phyloP scores from a whole-genome alignment of 2,113 vertebrate species.

The Tetrax tetrax region DNA sequence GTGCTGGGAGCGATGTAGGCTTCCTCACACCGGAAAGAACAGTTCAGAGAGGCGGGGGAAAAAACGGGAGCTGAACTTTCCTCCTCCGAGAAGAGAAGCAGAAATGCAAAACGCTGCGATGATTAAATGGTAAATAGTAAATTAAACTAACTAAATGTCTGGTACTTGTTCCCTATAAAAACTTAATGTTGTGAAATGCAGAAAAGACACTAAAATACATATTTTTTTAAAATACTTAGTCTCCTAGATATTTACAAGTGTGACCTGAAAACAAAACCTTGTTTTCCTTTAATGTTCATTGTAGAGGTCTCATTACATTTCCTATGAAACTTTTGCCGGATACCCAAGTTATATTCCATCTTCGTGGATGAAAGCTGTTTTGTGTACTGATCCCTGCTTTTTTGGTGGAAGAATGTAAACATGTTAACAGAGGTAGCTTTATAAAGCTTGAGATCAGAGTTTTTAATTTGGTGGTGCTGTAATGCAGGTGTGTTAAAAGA shows the following conservation, averaged over 20 bases:
- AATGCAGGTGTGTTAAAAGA: background rate
- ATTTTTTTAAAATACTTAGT: background rate
- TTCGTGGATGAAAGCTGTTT: background rate
- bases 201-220: background rate
- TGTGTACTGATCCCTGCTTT: background rate
- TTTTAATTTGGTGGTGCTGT: background rate
- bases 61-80: background rate
- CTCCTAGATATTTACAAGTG: background rate
- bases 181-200: background rate
- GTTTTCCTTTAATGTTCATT: background rate
- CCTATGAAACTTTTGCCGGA: background rate
- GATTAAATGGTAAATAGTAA: background rate
- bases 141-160: background rate
- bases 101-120: background rate
- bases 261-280: background rate
- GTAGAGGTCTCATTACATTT: background rate
- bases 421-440: background rate
- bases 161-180: background rate
- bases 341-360: background rate
- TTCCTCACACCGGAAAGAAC: no score
- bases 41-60: accelerated
- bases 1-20: accelerated
- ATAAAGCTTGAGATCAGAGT: background rate
- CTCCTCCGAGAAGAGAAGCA: background rate
- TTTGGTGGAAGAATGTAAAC: background rate